phyloP scores from a whole-genome alignment of 1,140 invertebrate species.

The Popillia japonica region DNA sequence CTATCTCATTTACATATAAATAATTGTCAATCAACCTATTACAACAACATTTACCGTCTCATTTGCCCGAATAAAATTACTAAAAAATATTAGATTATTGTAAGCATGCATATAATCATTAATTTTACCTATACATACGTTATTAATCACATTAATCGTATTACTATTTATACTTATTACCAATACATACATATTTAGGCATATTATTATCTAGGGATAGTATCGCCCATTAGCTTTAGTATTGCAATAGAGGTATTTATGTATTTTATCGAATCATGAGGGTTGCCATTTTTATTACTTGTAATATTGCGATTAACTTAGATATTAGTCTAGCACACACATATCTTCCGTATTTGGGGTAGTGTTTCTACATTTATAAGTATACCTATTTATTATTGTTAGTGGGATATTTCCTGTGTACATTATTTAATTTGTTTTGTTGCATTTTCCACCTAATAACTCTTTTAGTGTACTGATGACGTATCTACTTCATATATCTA shows the following conservation, averaged over 20 bases:
- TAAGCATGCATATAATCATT: constrained; percentile 6
- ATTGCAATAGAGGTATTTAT: constrained; percentile 19
- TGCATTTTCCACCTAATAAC: neutral
- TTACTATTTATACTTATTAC: neutral
- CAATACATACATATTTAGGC: constrained; percentile 15
- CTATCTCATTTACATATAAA: no score
- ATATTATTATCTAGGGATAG: constrained; percentile 18
- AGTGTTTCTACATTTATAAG: neutral
- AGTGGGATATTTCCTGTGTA: constrained; percentile 4
- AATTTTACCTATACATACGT: constrained; percentile 12
- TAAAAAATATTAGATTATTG: constrained; percentile 3
- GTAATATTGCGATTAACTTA: constrained; percentile 10
- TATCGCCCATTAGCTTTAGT: constrained; percentile 9
- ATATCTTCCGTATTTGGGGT: constrained; percentile 10
- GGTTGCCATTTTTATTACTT: neutral
- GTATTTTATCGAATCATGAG: neutral
- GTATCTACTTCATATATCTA: no score
- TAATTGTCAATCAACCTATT: no score
- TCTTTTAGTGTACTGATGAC: neutral
- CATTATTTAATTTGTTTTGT: neutral
- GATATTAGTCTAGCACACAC: constrained; percentile 4
- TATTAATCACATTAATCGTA: neutral
- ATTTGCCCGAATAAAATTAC: constrained; percentile 15
- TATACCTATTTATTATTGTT: neutral
- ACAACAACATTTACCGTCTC: neutral